A percentile compares a stretch with the other conserved stretches of the same genome.
Evolutionary conservation across 2,888 invertebrate genomes (phyloP).

Genomic region (Ophion costatus): DNA sequence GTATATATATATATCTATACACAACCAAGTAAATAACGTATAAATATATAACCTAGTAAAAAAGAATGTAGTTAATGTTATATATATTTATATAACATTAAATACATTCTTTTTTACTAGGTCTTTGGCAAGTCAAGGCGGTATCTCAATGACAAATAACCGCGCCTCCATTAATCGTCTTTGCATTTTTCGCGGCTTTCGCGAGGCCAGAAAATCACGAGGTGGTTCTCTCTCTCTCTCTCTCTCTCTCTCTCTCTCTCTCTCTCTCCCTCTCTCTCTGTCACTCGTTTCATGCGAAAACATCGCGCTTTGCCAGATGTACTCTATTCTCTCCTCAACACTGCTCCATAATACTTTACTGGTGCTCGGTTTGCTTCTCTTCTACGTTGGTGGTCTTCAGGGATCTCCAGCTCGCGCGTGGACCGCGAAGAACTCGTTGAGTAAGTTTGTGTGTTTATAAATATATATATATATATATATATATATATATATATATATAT

Average conservation of each 20-base stretch:
- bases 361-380: slow-evolving; percentile 51
- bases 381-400: slow-evolving; percentile 66
- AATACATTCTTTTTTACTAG: slow-evolving; percentile 44
- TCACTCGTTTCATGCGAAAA: slow-evolving; percentile 67
- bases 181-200: slow-evolving; percentile 49
- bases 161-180: slow-evolving; percentile 52
- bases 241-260: slow-evolving; percentile 5
- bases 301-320: slow-evolving; percentile 59
- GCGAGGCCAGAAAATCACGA: slow-evolving; percentile 49
- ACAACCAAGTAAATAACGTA: too few relatives aligned
- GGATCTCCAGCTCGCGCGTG: slow-evolving; percentile 65
- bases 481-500: slow-evolving; percentile 5
- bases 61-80: too few relatives aligned
- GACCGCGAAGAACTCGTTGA: slow-evolving; percentile 64
- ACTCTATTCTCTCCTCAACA: slow-evolving; percentile 18
- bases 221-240: background rate
- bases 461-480: background rate
- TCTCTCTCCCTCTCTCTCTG: slow-evolving; percentile 1
- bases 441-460: slow-evolving; percentile 14
- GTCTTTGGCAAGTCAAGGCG: slow-evolving; percentile 32
- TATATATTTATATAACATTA: background rate
- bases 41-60: too few relatives aligned
- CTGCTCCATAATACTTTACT: slow-evolving; percentile 53
- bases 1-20: too few relatives aligned
- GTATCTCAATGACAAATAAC: slow-evolving; percentile 59